Conservation (phyloP, 2,888 invertebrate genomes). For the Tricholauxania praeusta region DNA sequence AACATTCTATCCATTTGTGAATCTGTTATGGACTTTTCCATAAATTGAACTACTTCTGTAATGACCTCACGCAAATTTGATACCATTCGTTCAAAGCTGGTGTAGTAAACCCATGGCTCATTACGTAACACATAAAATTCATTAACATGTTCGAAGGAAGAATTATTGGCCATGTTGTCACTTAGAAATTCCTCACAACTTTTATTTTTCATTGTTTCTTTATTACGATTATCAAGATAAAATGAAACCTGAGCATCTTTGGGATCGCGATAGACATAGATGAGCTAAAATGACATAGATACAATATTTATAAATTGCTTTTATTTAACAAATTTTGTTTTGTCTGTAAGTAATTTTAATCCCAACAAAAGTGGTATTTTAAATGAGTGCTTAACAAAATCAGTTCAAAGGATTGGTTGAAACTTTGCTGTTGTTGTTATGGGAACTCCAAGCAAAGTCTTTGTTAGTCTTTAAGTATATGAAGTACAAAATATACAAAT, state of each 20-base stretch:
- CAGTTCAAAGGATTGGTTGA: too few relatives aligned
- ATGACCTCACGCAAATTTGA: conserved; percentile 46
- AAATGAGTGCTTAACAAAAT: too few relatives aligned
- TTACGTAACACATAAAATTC: conserved; percentile 49
- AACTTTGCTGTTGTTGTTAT: too few relatives aligned
- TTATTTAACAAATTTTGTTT: too few relatives aligned
- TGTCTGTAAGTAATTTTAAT: too few relatives aligned
- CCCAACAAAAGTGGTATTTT: too few relatives aligned
- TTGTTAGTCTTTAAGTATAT: too few relatives aligned
- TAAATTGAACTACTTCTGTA: conserved; percentile 46
- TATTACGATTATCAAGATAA: conserved; percentile 70
- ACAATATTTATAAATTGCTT: too few relatives aligned
- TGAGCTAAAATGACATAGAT: conserved; percentile 69
- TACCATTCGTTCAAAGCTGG: conserved; percentile 51
- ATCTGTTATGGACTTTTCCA: conserved; percentile 43
- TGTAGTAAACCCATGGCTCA: conserved; percentile 48
- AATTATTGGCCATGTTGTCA: conserved; percentile 28
- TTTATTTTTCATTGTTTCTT: conserved; percentile 45
- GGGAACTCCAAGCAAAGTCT: too few relatives aligned
- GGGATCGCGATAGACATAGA: conserved; percentile 86
- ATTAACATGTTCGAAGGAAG: conserved; percentile 42
- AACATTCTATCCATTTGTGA: conserved; percentile 45
- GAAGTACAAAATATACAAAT: too few relatives aligned
- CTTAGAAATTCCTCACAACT: conserved; percentile 47
- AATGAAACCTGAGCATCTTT: conserved; percentile 84